Evolutionary conservation across 2,888 invertebrate genomes (phyloP).

Genomic region (Ariolimax columbianus): DNA sequence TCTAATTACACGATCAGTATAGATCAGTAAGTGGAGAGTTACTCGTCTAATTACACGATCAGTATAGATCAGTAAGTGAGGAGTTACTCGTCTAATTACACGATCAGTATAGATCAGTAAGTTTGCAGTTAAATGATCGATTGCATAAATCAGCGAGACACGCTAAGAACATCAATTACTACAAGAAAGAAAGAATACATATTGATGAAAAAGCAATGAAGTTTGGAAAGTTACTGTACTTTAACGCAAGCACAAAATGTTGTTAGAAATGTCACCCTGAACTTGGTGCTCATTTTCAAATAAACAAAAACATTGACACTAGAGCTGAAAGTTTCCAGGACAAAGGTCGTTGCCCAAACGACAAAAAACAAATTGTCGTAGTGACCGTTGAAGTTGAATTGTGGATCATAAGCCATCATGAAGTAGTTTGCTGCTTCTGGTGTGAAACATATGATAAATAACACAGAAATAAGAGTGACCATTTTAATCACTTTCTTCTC

Average conservation of each 20-base stretch:
- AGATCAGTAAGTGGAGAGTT: no score
- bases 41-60: no score
- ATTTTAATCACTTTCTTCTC: conserved; percentile 26
- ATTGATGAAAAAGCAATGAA: no score
- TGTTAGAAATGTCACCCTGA: background rate
- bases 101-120: no score
- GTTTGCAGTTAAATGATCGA: no score
- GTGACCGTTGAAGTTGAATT: conserved; percentile 7
- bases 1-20: no score
- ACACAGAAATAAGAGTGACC: background rate
- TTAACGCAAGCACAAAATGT: background rate
- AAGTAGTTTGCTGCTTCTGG: background rate
- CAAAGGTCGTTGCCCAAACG: background rate
- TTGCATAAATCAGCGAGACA: no score
- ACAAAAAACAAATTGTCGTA: background rate
- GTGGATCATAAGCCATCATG: conserved; percentile 17
- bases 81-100: no score
- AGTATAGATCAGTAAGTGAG: no score
- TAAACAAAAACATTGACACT: conserved; percentile 12
- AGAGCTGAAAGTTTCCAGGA: conserved; percentile 25
- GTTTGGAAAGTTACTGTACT: background rate
- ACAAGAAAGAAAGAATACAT: no score
- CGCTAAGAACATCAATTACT: no score
- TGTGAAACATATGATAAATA: conserved; percentile 20
- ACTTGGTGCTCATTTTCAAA: conserved; percentile 28